A percentile compares a stretch with the other conserved stretches of the same genome.
Conservation (phyloP, 37 sponge, comb jelly and placozoan species). For the Hexactinellida sp. region DNA sequence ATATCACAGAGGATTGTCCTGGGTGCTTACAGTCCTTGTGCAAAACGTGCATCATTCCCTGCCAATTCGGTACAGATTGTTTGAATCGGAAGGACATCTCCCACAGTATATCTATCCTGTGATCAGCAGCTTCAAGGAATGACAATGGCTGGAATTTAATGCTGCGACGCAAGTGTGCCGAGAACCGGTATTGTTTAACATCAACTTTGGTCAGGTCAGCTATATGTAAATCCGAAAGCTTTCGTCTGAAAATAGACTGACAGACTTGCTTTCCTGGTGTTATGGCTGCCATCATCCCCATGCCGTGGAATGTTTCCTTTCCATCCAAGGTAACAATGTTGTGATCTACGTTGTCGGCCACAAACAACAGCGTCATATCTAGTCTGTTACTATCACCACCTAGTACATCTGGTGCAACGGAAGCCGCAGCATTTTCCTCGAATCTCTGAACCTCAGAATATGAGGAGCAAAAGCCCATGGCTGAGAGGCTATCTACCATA, state of each 20-base stretch:
- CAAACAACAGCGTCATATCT: constrained; percentile 20
- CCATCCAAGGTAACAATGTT: background rate
- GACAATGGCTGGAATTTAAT: background rate
- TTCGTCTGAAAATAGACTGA: constrained; percentile 7
- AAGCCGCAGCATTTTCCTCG: background rate
- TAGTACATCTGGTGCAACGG: background rate
- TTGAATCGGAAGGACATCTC: background rate
- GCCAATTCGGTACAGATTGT: background rate
- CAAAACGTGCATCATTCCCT: background rate
- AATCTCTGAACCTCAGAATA: constrained; percentile 14
- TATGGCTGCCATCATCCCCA: constrained; percentile 5
- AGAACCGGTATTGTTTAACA: constrained; percentile 2
- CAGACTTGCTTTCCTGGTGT: background rate
- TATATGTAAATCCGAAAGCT: constrained; percentile 2
- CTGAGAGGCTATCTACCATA: background rate
- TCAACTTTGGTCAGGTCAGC: constrained; percentile 10
- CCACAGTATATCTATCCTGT: background rate
- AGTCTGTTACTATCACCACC: background rate
- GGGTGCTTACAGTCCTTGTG: background rate
- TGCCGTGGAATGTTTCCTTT: constrained; percentile 17
- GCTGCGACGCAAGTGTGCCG: background rate
- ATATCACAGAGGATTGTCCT: background rate
- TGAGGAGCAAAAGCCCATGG: constrained; percentile 19
- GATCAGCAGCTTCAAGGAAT: background rate
- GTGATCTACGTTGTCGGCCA: background rate